Conservation (phyloP, 2,797 vertebrate species). For the Vespertilio murinus region DNA sequence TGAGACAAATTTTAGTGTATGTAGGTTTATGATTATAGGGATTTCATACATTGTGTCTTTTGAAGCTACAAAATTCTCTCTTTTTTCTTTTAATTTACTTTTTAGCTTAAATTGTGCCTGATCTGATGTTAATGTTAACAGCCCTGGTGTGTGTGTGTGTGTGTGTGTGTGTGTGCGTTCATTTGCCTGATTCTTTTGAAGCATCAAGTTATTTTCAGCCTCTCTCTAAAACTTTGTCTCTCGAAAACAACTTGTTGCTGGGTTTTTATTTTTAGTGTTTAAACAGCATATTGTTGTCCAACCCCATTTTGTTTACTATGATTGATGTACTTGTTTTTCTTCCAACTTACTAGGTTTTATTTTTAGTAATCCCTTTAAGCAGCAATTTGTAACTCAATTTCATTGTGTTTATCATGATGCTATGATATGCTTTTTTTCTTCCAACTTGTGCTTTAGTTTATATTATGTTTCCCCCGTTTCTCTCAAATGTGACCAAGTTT, state of each 20-base stretch:
- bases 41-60: background rate
- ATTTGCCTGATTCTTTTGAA: background rate
- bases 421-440: background rate
- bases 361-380: background rate
- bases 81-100: background rate
- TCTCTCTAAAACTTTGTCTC: background rate
- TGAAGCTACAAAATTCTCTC: background rate
- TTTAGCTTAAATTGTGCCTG: background rate
- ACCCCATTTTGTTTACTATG: background rate
- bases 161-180: background rate
- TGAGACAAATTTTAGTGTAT: background rate
- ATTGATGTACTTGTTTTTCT: background rate
- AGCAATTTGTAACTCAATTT: background rate
- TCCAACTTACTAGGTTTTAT: background rate
- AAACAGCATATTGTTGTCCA: background rate
- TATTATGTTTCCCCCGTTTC: background rate
- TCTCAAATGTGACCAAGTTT: background rate
- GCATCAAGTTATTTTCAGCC: background rate
- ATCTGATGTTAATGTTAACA: background rate
- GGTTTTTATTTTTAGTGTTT: background rate
- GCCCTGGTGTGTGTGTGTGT: background rate
- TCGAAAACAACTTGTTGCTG: background rate
- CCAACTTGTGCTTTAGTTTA: background rate
- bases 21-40: background rate
- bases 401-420: background rate